phyloP scores from a whole-genome alignment of 2,797 vertebrate genomes.

The Pterois miles region DNA sequence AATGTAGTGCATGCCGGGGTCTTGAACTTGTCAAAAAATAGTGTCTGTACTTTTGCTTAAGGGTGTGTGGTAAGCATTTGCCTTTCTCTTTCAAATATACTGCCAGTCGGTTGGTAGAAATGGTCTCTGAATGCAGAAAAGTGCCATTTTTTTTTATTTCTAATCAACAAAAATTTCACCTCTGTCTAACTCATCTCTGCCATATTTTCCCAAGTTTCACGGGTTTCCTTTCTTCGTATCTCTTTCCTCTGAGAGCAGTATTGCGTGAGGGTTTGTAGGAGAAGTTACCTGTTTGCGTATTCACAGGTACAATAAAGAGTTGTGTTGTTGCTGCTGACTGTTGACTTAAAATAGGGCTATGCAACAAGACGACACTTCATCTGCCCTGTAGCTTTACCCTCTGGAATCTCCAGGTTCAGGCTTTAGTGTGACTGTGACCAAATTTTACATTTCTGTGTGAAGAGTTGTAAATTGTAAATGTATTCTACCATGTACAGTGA shows the following conservation, averaged over 20 bases:
- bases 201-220: slow-evolving; percentile 51
- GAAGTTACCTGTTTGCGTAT: slow-evolving; percentile 29
- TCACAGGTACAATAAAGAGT: slow-evolving; percentile 53
- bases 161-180: slow-evolving; percentile 24
- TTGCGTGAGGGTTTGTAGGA: slow-evolving; percentile 30
- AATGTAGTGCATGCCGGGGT: slow-evolving; percentile 75
- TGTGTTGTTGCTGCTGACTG: slow-evolving; percentile 78
- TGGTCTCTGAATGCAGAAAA: slow-evolving; percentile 51
- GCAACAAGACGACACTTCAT: slow-evolving; percentile 89
- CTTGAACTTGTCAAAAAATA: slow-evolving; percentile 63
- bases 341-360: slow-evolving; percentile 87
- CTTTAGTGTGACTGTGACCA: slow-evolving; percentile 89
- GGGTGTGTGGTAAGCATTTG: slow-evolving; percentile 71
- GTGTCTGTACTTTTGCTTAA: slow-evolving; percentile 74
- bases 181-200: slow-evolving; percentile 35
- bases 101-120: slow-evolving; percentile 63
- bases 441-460: slow-evolving; percentile 80
- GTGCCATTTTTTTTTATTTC: slow-evolving; percentile 68
- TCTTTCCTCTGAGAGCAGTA: slow-evolving; percentile 50
- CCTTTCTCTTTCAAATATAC: slow-evolving; percentile 79
- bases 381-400: slow-evolving; percentile 85
- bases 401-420: slow-evolving; percentile 81
- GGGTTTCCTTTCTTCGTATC: slow-evolving; percentile 34
- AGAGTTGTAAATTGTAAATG: slow-evolving; percentile 61
- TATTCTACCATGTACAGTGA: slow-evolving; percentile 65